phyloP scores from a whole-genome alignment of 2,113 vertebrate species.

The Clarias magur region DNA sequence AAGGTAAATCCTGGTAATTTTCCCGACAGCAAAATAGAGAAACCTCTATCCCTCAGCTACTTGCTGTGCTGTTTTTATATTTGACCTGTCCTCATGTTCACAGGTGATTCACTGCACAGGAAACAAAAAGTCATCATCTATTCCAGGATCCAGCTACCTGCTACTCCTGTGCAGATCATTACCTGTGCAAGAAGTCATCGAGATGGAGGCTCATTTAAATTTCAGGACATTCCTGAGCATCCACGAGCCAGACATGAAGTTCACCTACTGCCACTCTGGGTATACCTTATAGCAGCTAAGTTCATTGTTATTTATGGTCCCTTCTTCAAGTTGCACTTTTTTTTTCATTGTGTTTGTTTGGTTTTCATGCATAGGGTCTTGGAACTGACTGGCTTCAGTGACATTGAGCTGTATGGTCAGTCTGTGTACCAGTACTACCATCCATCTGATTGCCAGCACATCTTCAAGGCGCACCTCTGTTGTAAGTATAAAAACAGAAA shows the following conservation, averaged over 20 bases:
- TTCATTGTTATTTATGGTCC: neutral
- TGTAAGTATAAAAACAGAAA: slow-evolving; percentile 49
- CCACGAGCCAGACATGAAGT: slow-evolving; percentile 62
- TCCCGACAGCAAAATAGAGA: neutral
- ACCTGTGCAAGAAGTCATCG: slow-evolving; percentile 39
- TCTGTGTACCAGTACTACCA: slow-evolving; percentile 62
- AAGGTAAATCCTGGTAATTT: neutral
- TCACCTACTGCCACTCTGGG: slow-evolving; percentile 62
- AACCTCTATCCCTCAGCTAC: neutral
- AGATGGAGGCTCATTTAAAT: slow-evolving; percentile 42
- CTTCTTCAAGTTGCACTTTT: neutral
- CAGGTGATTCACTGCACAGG: slow-evolving; percentile 62
- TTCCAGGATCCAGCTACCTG: slow-evolving; percentile 43
- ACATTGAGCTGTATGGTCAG: slow-evolving; percentile 57
- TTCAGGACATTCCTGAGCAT: slow-evolving; percentile 52
- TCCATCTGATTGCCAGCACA: slow-evolving; percentile 53
- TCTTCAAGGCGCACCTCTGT: slow-evolving; percentile 53
- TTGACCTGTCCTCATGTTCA: neutral
- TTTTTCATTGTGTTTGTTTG: neutral
- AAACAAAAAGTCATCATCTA: slow-evolving; percentile 30
- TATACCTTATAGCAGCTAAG: slow-evolving; percentile 19
- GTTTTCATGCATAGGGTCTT: slow-evolving; percentile 49
- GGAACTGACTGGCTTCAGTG: slow-evolving; percentile 57
- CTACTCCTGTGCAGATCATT: slow-evolving; percentile 57
- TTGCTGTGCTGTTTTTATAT: slow-evolving; percentile 9